Evolutionary conservation across 1,140 invertebrate genomes (phyloP).

Genomic region (Cheumatopsyche charites): DNA sequence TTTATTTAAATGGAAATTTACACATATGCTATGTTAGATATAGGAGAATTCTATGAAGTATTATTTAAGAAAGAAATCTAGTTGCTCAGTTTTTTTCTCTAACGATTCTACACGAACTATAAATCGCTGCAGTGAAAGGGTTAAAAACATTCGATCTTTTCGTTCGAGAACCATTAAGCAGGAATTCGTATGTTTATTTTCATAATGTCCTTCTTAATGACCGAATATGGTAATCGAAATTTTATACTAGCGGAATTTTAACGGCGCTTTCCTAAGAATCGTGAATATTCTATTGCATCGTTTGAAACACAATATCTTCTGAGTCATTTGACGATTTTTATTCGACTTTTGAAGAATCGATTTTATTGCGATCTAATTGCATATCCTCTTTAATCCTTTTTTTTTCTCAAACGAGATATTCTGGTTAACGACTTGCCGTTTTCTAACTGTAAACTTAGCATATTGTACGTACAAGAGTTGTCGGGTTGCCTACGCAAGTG

Average conservation of each 20-base stretch:
- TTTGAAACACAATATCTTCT: not conserved
- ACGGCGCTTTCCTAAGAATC: not conserved
- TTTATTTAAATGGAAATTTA: no score
- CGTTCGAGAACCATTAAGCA: not conserved
- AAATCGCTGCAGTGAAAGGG: no score
- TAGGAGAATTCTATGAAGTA: no score
- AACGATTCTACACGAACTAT: no score
- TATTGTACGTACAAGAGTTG: slow-evolving; percentile 38
- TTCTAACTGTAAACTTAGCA: slow-evolving; percentile 43
- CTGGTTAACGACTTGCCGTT: slow-evolving; percentile 27
- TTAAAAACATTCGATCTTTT: no score
- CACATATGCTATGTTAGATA: no score
- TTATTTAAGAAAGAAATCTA: no score
- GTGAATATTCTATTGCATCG: not conserved
- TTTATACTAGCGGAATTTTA: slow-evolving; percentile 11
- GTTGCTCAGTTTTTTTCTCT: no score
- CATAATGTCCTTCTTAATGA: slow-evolving; percentile 2
- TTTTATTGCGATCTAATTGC: not conserved
- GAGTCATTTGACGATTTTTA: not conserved
- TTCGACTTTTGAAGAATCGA: not conserved
- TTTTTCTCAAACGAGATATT: slow-evolving; percentile 26
- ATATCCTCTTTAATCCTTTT: slow-evolving; percentile 16
- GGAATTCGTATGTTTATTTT: not conserved
- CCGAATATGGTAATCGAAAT: slow-evolving; percentile 12
- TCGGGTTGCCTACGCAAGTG: slow-evolving; percentile 36